A percentile compares a stretch with the other conserved stretches of the same genome.
Conservation (phyloP, 2,888 invertebrate species). For the Caenorhabditis auriculariae region DNA sequence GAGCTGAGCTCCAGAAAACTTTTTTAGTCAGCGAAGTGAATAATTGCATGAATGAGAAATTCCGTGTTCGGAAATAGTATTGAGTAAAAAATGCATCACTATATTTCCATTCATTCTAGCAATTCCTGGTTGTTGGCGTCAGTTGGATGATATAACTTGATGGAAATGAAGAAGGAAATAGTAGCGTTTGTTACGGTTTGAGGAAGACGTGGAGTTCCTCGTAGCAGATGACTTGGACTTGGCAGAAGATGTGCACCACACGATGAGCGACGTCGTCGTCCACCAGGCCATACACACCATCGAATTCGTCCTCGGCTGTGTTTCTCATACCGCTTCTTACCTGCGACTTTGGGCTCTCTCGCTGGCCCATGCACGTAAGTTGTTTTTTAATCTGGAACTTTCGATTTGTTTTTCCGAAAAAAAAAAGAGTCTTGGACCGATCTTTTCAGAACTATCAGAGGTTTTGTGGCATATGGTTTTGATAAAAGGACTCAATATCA, state of each 20-base stretch:
- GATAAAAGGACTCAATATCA: constrained; percentile 29
- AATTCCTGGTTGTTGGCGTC: no score
- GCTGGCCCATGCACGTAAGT: constrained; percentile 92
- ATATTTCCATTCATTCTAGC: no score
- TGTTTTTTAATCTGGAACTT: background rate
- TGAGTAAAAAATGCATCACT: no score
- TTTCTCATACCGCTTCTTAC: constrained; percentile 97
- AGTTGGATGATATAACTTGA: no score
- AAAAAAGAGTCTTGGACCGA: background rate
- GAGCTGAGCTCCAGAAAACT: no score
- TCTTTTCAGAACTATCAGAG: constrained; percentile 25
- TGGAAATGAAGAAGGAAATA: no score
- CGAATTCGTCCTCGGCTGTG: constrained; percentile 93
- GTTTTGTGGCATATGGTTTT: constrained; percentile 51
- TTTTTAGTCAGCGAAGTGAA: no score
- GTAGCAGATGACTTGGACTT: no score
- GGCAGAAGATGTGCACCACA: constrained; percentile 16
- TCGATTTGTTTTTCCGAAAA: background rate
- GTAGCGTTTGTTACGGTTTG: no score
- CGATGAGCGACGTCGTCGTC: constrained; percentile 20
- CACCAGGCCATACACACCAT: constrained; percentile 86
- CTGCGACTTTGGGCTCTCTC: constrained; percentile 96
- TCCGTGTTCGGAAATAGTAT: no score
- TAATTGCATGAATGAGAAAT: no score
- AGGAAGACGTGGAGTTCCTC: background rate